phyloP scores from a whole-genome alignment of 2,888 invertebrate species.

The Theristus sp. region DNA sequence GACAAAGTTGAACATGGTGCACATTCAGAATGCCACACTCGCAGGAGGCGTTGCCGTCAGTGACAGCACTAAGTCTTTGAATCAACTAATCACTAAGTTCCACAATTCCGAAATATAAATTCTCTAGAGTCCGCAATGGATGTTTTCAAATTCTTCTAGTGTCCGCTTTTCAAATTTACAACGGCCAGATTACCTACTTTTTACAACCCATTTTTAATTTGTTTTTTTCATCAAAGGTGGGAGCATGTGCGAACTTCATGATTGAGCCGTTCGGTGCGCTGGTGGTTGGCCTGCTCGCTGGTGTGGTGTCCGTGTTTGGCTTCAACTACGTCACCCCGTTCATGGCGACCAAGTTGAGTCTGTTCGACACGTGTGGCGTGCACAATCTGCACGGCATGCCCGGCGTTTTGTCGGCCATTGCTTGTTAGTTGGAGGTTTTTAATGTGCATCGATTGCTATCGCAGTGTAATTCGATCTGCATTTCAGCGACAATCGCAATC shows the following conservation, averaged over 20 bases:
- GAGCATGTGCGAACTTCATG: slow-evolving; percentile 49
- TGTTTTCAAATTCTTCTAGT: too few relatives aligned
- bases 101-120: too few relatives aligned
- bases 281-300: slow-evolving; percentile 60
- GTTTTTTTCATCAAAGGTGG: not conserved
- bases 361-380: slow-evolving; percentile 73
- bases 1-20: slow-evolving; percentile 70
- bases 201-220: too few relatives aligned
- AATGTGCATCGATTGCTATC: too few relatives aligned
- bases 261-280: slow-evolving; percentile 63
- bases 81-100: too few relatives aligned
- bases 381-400: slow-evolving; percentile 92
- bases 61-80: too few relatives aligned
- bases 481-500: not conserved
- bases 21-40: slow-evolving; percentile 76
- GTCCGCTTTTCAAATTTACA: too few relatives aligned
- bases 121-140: too few relatives aligned
- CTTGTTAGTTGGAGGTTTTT: slow-evolving; percentile 26
- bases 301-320: slow-evolving; percentile 56
- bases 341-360: slow-evolving; percentile 39
- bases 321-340: slow-evolving; percentile 52
- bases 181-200: too few relatives aligned
- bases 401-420: slow-evolving; percentile 38
- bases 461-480: too few relatives aligned
- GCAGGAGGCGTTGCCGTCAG: slow-evolving; percentile 74